These are phyloP conservation scores for Piscicola geometra DNA, from an alignment of 2,888 invertebrate species.

Conservation along the genomic window DNA sequence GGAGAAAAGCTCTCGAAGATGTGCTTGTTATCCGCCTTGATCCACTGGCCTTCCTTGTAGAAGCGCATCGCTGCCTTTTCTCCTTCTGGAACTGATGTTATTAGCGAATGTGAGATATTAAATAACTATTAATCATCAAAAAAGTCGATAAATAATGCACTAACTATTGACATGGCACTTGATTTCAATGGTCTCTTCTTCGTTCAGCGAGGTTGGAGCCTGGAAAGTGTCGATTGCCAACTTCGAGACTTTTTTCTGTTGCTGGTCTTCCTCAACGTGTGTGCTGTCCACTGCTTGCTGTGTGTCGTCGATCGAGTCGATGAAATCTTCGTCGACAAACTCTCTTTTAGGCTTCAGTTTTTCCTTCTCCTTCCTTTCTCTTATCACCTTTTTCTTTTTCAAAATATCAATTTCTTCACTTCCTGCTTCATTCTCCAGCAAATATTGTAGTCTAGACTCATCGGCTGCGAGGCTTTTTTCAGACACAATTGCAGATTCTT, in stretches of 20 bases:
- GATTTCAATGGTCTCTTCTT: not conserved
- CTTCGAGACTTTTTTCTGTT: not conserved
- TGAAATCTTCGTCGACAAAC: not conserved
- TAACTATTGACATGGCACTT: not conserved
- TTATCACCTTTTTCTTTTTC: not conserved
- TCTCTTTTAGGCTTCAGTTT: not conserved
- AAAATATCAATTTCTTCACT: not conserved
- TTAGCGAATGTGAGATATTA: not conserved
- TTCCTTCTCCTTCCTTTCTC: not conserved
- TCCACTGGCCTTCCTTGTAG: not conserved
- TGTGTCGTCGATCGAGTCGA: not conserved
- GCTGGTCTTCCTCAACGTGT: not conserved
- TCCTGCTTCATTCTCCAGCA: not conserved
- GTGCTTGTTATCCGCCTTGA: not conserved
- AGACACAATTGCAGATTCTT: not conserved
- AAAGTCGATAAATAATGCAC: not conserved
- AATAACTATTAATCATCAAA: not conserved
- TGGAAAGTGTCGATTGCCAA: not conserved
- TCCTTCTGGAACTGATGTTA: not conserved
- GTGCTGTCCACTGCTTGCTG: not conserved
- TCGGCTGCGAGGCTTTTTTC: not conserved
- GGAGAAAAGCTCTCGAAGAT: not conserved
- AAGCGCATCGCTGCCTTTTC: not conserved
- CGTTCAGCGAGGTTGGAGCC: not conserved
- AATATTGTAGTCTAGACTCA: no score